Evolutionary conservation across 2,797 vertebrate genomes (phyloP).

Genomic region (Lagorchestes hirsutus): DNA sequence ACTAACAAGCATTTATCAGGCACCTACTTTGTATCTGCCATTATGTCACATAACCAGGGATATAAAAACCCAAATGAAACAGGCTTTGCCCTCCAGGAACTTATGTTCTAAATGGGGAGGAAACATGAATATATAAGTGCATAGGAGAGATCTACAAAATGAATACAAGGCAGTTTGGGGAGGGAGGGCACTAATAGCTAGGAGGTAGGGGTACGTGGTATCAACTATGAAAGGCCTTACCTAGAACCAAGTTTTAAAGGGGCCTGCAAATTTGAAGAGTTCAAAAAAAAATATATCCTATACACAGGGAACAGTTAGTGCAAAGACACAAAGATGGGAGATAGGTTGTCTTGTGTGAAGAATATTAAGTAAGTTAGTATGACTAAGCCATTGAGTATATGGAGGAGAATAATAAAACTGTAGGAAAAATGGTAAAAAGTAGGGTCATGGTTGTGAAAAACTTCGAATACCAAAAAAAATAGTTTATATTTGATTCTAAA

Average conservation of each 20-base stretch:
- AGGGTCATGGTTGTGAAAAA: background rate
- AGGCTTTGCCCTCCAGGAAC: background rate
- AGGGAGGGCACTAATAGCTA: background rate
- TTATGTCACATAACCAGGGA: too few species aligned
- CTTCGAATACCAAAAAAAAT: background rate
- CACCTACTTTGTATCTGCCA: too few species aligned
- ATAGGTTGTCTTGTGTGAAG: background rate
- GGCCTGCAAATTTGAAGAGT: background rate
- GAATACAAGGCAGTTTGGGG: background rate
- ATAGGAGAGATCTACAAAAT: background rate
- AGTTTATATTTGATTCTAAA: background rate
- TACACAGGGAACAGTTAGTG: background rate
- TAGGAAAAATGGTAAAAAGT: background rate
- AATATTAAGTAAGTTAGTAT: background rate
- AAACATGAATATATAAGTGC: background rate
- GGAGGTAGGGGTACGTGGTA: too few species aligned
- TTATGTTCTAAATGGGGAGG: background rate
- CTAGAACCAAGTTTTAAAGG: background rate
- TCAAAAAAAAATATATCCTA: background rate
- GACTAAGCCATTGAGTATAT: background rate
- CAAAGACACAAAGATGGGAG: background rate
- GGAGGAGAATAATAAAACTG: background rate
- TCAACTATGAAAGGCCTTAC: background rate
- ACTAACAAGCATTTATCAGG: too few species aligned
- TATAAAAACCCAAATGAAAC: background rate